Conservation (phyloP, 1,140 invertebrate genomes). For the Drosophila arizonae region DNA sequence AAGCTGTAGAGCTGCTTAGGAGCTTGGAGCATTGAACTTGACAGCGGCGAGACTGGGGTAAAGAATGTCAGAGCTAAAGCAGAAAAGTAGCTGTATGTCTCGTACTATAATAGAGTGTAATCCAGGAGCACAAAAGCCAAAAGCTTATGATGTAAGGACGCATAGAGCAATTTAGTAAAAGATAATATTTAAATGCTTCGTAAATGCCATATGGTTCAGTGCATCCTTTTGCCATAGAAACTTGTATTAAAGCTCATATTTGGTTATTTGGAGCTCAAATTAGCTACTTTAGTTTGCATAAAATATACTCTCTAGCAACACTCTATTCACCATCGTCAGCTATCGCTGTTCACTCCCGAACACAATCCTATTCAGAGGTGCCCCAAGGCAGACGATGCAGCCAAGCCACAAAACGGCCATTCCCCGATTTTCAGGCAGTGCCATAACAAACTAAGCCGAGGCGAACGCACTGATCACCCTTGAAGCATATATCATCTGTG, state of each 20-base stretch:
- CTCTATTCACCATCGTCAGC: no score
- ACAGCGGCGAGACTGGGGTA: constrained; percentile 15
- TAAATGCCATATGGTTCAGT: constrained; percentile 8
- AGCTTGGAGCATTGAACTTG: constrained; percentile 53
- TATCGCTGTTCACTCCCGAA: no score
- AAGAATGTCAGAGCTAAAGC: constrained; percentile 7
- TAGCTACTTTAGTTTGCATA: no score
- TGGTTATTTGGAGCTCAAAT: no score
- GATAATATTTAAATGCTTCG: constrained; percentile 1
- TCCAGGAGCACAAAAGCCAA: constrained; percentile 7
- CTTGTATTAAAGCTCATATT: background rate
- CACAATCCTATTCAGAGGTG: constrained; percentile 12
- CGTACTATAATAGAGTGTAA: constrained; percentile 10
- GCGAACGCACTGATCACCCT: constrained; percentile 19
- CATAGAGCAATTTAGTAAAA: background rate
- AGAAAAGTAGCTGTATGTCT: constrained; percentile 16
- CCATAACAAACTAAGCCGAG: background rate
- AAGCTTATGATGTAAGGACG: constrained; percentile 1
- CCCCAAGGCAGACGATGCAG: constrained; percentile 18
- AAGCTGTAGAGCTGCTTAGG: constrained; percentile 15
- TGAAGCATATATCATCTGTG: constrained; percentile 53
- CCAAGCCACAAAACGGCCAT: constrained; percentile 17
- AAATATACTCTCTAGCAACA: no score
- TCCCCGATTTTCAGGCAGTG: constrained; percentile 14
- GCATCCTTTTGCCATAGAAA: background rate